Percentiles rank a stretch among this genome's conserved stretches.
phyloP scores from a whole-genome alignment of 2,888 invertebrate species.

The Caenorhabditis becei region DNA sequence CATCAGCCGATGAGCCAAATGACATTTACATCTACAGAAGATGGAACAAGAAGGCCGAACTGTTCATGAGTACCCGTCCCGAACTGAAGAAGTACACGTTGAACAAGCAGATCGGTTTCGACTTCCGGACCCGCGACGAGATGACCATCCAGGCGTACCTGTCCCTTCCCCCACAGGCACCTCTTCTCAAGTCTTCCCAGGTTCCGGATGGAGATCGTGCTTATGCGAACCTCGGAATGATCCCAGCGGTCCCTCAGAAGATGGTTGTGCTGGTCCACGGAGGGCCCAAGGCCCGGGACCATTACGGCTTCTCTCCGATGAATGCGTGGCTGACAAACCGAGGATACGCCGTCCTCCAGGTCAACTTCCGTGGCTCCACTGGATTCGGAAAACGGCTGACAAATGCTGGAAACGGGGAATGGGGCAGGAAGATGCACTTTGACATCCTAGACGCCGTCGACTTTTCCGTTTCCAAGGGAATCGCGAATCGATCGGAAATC shows the following conservation, averaged over 20 bases:
- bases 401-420: conserved; percentile 81
- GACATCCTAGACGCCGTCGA: conserved; percentile 81
- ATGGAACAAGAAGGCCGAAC: conserved; percentile 75
- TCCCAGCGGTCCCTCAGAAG: conserved; percentile 77
- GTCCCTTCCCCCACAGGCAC: conserved; percentile 77
- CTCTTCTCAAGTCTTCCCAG: conserved; percentile 70
- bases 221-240: conserved; percentile 78
- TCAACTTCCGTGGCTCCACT: conserved; percentile 80
- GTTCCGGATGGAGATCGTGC: conserved; percentile 74
- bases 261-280: conserved; percentile 79
- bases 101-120: conserved; percentile 80
- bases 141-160: conserved; percentile 79
- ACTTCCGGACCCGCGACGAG: conserved; percentile 79
- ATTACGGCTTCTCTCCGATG: conserved; percentile 77
- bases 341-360: conserved; percentile 80
- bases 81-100: conserved; percentile 75
- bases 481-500: conserved; percentile 72
- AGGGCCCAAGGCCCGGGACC: conserved; percentile 79
- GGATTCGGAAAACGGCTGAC: conserved; percentile 80
- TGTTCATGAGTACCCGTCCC: conserved; percentile 78
- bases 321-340: conserved; percentile 80
- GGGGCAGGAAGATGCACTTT: conserved; percentile 81
- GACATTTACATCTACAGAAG: conserved; percentile 74
- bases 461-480: conserved; percentile 76
- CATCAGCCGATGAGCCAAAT: conserved; percentile 79